Evolutionary conservation across 2,797 vertebrate genomes (phyloP).

Genomic region (Bradypus variegatus): DNA sequence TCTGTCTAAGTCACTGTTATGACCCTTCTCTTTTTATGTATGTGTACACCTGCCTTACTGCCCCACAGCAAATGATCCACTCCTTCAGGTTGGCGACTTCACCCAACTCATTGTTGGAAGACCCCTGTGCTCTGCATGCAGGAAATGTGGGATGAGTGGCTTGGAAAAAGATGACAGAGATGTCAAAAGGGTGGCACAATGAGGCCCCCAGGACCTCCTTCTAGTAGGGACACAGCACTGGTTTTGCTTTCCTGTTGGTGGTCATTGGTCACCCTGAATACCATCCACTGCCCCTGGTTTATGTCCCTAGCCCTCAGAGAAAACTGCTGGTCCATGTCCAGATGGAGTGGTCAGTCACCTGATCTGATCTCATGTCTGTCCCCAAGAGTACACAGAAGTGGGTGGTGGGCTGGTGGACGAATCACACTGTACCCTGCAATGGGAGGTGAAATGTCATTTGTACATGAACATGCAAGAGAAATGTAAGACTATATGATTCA

Average conservation of each 20-base stretch:
- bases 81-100: background rate
- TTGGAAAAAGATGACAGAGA: background rate
- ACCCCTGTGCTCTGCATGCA: background rate
- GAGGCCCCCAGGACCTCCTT: background rate
- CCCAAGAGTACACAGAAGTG: background rate
- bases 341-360: background rate
- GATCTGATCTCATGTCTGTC: background rate
- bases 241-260: background rate
- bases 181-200: background rate
- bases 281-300: background rate
- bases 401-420: background rate
- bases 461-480: background rate
- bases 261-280: background rate
- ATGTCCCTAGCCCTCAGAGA: conserved; percentile 8
- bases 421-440: background rate
- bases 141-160: background rate
- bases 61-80: background rate
- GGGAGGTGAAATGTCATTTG: background rate
- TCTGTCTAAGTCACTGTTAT: background rate
- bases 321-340: background rate
- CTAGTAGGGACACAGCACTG: background rate
- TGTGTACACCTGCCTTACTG: background rate
- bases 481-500: background rate
- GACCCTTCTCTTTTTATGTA: background rate
- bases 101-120: background rate